Conservation (phyloP, 2,888 invertebrate genomes). For the Ochropleura plecta region DNA sequence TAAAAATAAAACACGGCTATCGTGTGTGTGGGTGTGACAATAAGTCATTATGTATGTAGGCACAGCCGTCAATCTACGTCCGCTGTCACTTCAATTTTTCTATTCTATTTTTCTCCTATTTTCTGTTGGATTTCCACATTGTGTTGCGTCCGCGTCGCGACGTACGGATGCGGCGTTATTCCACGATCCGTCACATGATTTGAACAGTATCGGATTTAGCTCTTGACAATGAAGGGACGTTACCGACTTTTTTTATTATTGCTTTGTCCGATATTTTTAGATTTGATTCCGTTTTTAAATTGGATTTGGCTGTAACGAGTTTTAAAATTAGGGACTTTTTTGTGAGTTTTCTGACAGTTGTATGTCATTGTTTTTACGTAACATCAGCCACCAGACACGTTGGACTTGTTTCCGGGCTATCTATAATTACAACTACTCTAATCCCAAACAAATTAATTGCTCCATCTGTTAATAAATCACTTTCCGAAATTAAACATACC, state of each 20-base stretch:
- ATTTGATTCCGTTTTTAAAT: conserved; percentile 53
- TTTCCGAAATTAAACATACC: conserved; percentile 31
- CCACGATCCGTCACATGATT: conserved; percentile 85
- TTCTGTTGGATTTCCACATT: conserved; percentile 65
- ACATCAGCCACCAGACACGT: neutral
- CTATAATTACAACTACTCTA: conserved; percentile 14
- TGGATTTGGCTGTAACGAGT: conserved; percentile 40
- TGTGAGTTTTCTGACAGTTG: conserved; percentile 3
- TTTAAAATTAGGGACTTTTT: conserved; percentile 35
- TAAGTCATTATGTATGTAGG: conserved; percentile 73
- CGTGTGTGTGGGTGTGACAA: conserved; percentile 69
- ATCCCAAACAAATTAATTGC: conserved; percentile 34
- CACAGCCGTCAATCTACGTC: conserved; percentile 67
- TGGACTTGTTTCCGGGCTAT: neutral
- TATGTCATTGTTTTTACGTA: conserved; percentile 22
- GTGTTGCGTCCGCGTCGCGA: conserved; percentile 62
- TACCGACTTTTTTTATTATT: conserved; percentile 58
- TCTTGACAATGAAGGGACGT: conserved; percentile 69
- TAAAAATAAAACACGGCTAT: conserved; percentile 59
- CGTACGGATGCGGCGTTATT: conserved; percentile 74
- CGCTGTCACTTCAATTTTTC: conserved; percentile 67
- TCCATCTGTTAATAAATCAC: conserved; percentile 47
- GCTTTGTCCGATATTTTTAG: conserved; percentile 55
- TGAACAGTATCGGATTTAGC: conserved; percentile 82
- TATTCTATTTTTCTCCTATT: conserved; percentile 67